Evolutionary conservation across 2,113 vertebrate species (phyloP), one percentile per base, ranked within the genome.

Genomic region (Corydoras sp.): DNA sequence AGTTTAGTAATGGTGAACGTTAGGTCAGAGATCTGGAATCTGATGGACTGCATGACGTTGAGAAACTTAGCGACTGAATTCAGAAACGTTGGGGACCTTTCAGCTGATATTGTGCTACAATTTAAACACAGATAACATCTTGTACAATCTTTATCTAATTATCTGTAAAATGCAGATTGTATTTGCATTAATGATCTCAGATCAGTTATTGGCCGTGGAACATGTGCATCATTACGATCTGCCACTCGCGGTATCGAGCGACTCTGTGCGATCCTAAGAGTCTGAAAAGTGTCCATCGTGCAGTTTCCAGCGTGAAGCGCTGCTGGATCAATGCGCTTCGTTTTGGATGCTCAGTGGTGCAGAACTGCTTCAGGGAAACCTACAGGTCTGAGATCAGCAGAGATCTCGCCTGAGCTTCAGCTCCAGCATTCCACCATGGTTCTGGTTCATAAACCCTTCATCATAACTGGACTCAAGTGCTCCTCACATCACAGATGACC

Each of bases 281-380:
- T 66, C 71, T 68, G 29, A 69, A 73, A 79, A 76, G 60, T 56
- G 79, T 77, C 75, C 72, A 66, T 72, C 72, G 5, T 32, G 73
- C 75, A 73, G 77, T 81, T 81, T 79, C 67, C 66, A 75, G 69
- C 62, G 74, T 74, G 71, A 81, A 79, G 79, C 77, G 77, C 68
- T 56, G 15, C 48, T 54, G 73, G 68, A 75, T 81, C 80, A 75
- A 79, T 79, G 72, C 10, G 14, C 31, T 67, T 77, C 77, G 79
- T 81, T 81, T 77, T 63, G 77, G 75, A 75, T 81, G 72, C 72
- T 77, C 69, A 75, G 80, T 70, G 75, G 70, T 69, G 67, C 72
- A 79, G 65, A 63, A 53, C 15, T 71, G 65, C 68, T 71, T 78
- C 71, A 74, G 73, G 70, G 63, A 69, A 55, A 77, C 66, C 30